Conservation (phyloP, 1,140 invertebrate species). For the Paracyclopina nana region DNA sequence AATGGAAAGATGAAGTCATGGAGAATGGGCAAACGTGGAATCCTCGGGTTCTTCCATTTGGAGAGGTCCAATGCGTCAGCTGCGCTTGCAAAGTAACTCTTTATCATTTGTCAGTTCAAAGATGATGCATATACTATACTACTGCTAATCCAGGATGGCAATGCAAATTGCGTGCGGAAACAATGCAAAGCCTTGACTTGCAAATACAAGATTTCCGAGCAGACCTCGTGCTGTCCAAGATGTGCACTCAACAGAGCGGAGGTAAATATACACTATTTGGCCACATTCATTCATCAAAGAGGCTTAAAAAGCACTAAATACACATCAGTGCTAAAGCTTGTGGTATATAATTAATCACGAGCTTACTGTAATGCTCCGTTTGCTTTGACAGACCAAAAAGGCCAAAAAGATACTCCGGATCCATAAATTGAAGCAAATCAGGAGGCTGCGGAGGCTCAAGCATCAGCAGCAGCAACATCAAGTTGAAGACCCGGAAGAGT, state of each 20-base stretch:
- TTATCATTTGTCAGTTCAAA: neutral
- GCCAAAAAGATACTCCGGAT: neutral
- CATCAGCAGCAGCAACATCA: too few species aligned
- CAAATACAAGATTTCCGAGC: neutral
- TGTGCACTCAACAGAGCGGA: neutral
- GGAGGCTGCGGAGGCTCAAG: too few species aligned
- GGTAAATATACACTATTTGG: neutral
- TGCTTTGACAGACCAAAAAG: neutral
- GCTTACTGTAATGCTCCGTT: too few species aligned
- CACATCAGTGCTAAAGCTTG: too few species aligned
- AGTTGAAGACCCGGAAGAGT: too few species aligned
- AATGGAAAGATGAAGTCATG: conserved; percentile 33
- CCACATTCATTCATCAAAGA: neutral
- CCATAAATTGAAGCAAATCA: conserved; percentile 2
- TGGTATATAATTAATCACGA: too few species aligned
- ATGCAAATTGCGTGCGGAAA: neutral
- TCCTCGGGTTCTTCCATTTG: conserved; percentile 50
- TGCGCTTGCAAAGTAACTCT: conserved; percentile 60
- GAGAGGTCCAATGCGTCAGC: conserved; percentile 61
- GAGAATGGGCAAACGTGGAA: conserved; percentile 67
- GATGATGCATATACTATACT: neutral
- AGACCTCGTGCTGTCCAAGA: neutral
- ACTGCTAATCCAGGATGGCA: neutral
- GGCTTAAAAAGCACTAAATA: neutral
- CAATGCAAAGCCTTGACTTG: neutral